Percentiles rank a stretch among this genome's conserved stretches.
phyloP scores from a whole-genome alignment of 2,797 vertebrate genomes.

The Manis crassicaudata region DNA sequence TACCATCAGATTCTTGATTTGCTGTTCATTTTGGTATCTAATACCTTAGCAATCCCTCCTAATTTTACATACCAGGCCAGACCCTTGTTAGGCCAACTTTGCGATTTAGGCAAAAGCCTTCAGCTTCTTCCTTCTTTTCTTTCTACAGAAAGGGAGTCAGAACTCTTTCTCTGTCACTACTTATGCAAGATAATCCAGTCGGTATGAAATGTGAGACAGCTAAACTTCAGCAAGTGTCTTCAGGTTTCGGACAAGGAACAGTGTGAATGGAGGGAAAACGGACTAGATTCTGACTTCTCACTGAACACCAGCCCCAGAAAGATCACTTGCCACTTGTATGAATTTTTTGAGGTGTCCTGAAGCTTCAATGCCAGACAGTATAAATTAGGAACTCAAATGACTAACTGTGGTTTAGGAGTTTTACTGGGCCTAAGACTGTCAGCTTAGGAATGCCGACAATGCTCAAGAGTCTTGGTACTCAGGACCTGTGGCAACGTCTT shows the following conservation, averaged over 20 bases:
- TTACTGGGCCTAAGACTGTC: background rate
- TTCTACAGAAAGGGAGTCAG: background rate
- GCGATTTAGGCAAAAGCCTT: too few species aligned
- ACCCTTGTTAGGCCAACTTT: background rate
- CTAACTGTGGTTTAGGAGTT: background rate
- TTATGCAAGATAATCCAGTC: too few species aligned
- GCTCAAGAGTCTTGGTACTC: background rate
- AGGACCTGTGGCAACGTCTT: background rate
- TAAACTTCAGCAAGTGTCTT: too few species aligned
- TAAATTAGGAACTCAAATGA: background rate
- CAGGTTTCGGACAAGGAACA: background rate
- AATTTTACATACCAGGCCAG: background rate
- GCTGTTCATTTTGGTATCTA: background rate
- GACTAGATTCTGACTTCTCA: background rate
- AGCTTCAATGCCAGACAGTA: background rate
- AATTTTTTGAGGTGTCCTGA: background rate
- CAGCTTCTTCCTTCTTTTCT: too few species aligned
- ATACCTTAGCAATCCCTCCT: background rate
- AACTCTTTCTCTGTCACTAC: too few species aligned
- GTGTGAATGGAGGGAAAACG: background rate
- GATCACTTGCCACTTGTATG: too few species aligned
- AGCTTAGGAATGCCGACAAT: background rate
- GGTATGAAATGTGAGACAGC: too few species aligned
- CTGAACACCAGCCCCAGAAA: background rate
- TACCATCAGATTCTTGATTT: background rate